phyloP scores from a whole-genome alignment of 2,888 invertebrate genomes.

The Erebia epiphron region DNA sequence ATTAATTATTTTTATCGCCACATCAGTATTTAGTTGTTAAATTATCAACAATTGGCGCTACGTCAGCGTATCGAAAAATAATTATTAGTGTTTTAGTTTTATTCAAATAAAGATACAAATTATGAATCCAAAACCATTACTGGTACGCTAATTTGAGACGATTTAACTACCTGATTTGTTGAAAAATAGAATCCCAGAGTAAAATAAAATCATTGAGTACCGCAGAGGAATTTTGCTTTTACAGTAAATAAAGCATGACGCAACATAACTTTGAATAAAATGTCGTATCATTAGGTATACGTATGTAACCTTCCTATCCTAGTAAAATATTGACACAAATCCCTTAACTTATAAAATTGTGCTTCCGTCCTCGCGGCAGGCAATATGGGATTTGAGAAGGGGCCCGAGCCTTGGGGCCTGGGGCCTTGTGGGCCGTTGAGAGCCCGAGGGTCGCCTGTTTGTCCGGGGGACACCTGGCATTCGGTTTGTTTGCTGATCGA shows the following conservation, averaged over 20 bases:
- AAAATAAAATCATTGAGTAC: too few species aligned
- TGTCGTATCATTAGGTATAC: slow-evolving; percentile 48
- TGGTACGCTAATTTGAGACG: too few species aligned
- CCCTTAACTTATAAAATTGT: slow-evolving; percentile 83
- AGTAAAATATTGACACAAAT: slow-evolving; percentile 83
- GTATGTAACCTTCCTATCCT: slow-evolving; percentile 58
- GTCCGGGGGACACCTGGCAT: slow-evolving; percentile 76
- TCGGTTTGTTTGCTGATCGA: slow-evolving; percentile 45
- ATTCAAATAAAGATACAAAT: too few species aligned
- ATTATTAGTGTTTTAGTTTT: too few species aligned
- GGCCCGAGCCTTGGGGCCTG: slow-evolving; percentile 44
- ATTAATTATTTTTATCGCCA: too few species aligned
- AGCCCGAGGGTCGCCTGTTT: slow-evolving; percentile 57
- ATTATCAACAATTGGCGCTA: too few species aligned
- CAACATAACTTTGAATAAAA: slow-evolving; percentile 24
- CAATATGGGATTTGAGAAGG: slow-evolving; percentile 81
- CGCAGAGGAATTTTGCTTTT: not conserved
- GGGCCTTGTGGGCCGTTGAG: slow-evolving; percentile 53
- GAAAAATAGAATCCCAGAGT: too few species aligned
- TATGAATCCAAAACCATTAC: too few species aligned
- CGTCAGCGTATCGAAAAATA: too few species aligned
- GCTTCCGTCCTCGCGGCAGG: slow-evolving; percentile 75
- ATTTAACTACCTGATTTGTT: too few species aligned
- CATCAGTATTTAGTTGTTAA: too few species aligned
- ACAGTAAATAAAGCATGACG: not conserved